These are phyloP conservation scores for Camptogramma bilineatum DNA, from an alignment of 2,888 invertebrate species.

Conservation along the genomic window DNA sequence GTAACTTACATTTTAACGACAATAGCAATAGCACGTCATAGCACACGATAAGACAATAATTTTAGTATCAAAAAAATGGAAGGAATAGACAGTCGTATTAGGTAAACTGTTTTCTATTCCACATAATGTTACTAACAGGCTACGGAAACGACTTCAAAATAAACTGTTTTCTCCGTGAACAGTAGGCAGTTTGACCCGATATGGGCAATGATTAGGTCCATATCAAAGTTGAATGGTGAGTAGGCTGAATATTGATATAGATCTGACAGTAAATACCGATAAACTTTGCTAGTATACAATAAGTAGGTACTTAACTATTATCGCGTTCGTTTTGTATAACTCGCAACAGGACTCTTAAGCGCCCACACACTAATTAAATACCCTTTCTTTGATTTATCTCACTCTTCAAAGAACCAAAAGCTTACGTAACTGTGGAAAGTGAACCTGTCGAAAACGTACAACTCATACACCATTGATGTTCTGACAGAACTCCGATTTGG, in stretches of 20 bases:
- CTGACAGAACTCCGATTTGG: slow-evolving; percentile 75
- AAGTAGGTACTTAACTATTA: slow-evolving; percentile 36
- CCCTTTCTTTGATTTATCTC: slow-evolving; percentile 67
- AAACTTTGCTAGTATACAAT: slow-evolving; percentile 40
- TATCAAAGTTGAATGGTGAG: slow-evolving; percentile 33
- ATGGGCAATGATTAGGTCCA: slow-evolving; percentile 28
- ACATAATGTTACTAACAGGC: slow-evolving; percentile 1
- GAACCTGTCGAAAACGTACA: slow-evolving; percentile 63
- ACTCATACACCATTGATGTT: slow-evolving; percentile 72
- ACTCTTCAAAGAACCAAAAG: slow-evolving; percentile 55
- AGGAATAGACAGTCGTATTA: slow-evolving; percentile 8
- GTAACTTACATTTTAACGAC: no score
- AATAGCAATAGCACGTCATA: no score
- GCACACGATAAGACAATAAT: no score
- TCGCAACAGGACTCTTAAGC: slow-evolving; percentile 52
- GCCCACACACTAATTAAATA: slow-evolving; percentile 71
- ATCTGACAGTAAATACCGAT: slow-evolving; percentile 40
- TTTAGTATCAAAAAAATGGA: not conserved
- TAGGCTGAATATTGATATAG: slow-evolving; percentile 39
- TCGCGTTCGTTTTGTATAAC: slow-evolving; percentile 35
- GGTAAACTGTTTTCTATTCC: slow-evolving; percentile 3
- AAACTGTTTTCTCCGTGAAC: slow-evolving; percentile 23
- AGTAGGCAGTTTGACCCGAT: slow-evolving; percentile 17
- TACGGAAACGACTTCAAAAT: slow-evolving; percentile 10
- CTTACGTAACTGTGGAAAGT: slow-evolving; percentile 78